phyloP scores from a whole-genome alignment of 2,113 vertebrate species.

The Limanda limanda region DNA sequence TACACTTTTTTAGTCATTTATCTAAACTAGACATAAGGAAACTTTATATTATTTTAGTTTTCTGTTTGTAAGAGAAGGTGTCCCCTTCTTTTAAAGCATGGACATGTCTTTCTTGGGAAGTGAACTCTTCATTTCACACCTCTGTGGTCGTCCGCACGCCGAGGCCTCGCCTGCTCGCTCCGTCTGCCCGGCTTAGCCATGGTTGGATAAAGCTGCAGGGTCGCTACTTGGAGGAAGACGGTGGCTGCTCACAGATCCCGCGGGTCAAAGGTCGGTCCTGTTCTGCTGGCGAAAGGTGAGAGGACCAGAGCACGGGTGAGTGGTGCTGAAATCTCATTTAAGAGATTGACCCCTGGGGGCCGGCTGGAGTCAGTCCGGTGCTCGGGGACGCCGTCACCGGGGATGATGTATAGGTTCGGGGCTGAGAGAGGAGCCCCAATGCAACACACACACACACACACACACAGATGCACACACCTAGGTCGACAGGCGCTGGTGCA shows the following conservation, averaged over 20 bases:
- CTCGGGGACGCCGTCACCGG: slow-evolving; percentile 43
- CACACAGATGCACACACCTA: slow-evolving; percentile 25
- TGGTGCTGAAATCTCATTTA: slow-evolving; percentile 83
- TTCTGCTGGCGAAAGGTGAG: slow-evolving; percentile 69
- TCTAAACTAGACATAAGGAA: background rate
- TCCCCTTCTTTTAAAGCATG: background rate
- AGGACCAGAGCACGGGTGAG: slow-evolving; percentile 72
- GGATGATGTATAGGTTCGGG: slow-evolving; percentile 67
- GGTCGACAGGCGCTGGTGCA: slow-evolving; percentile 24
- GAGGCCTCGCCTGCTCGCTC: slow-evolving; percentile 31
- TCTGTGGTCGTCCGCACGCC: slow-evolving; percentile 28
- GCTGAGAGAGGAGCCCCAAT: slow-evolving; percentile 16
- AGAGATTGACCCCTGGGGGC: slow-evolving; percentile 70
- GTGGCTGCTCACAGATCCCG: slow-evolving; percentile 51
- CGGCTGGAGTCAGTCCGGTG: slow-evolving; percentile 49
- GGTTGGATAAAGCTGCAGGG: slow-evolving; percentile 41
- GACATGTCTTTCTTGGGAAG: slow-evolving; percentile 3
- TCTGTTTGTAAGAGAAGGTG: background rate
- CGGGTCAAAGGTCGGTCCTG: slow-evolving; percentile 69
- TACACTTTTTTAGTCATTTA: background rate
- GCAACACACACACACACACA: slow-evolving; percentile 18
- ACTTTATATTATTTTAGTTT: background rate
- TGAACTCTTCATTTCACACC: slow-evolving; percentile 64
- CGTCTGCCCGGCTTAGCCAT: slow-evolving; percentile 34
- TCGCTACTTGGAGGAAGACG: slow-evolving; percentile 49